Conservation (phyloP, 2,888 invertebrate genomes). For the Cetonia aurata region DNA sequence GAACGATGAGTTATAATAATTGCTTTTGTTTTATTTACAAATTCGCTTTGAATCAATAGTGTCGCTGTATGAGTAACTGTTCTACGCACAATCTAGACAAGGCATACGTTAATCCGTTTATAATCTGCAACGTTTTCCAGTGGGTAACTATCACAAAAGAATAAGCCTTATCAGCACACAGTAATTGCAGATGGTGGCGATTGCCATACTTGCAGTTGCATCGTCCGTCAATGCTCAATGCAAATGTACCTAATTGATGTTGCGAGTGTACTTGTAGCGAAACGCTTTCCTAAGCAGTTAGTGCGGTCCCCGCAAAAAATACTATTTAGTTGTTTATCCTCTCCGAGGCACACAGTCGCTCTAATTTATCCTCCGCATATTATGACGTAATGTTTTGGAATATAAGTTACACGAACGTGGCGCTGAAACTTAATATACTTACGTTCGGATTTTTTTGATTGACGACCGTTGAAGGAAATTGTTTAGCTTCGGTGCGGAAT, state of each 20-base stretch:
- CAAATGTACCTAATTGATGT: conserved; percentile 28
- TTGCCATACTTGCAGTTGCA: conserved; percentile 20
- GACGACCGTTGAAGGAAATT: background rate
- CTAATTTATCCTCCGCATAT: conserved; percentile 16
- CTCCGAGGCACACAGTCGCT: conserved; percentile 11
- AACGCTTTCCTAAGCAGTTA: conserved; percentile 25
- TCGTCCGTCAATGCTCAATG: conserved; percentile 23
- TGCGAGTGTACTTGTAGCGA: conserved; percentile 21
- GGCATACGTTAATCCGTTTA: conserved; percentile 8
- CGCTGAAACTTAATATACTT: conserved; percentile 15
- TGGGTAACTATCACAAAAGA: conserved; percentile 18
- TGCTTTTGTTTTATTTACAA: too few relatives aligned
- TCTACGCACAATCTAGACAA: background rate
- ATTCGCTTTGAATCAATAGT: too few relatives aligned
- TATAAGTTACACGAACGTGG: conserved; percentile 15
- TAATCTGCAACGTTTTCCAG: background rate
- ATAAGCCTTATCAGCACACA: conserved; percentile 36
- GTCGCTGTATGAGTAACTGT: too few relatives aligned
- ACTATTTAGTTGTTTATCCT: conserved; percentile 22
- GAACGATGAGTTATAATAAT: too few relatives aligned
- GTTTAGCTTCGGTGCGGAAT: background rate
- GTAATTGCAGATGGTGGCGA: conserved; percentile 40
- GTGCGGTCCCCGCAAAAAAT: background rate
- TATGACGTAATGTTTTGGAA: conserved; percentile 21
- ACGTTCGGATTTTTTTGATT: too few relatives aligned